Conservation (phyloP, 2,113 vertebrate species). For the Vulpes ferrilata region DNA sequence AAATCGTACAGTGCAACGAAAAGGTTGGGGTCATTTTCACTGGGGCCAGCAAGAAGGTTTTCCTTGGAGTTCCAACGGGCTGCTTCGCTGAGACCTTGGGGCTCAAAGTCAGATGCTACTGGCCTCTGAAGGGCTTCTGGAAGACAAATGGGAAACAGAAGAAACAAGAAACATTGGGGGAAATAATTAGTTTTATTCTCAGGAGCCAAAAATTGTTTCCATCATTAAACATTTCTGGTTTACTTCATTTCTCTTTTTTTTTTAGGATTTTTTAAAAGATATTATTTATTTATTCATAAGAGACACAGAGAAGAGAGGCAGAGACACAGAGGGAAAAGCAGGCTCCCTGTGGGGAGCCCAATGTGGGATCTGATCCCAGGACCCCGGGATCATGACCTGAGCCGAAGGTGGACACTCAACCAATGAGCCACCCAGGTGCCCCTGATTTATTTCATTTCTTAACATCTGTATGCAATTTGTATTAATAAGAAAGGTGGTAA, state of each 20-base stretch:
- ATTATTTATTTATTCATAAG: too few relatives aligned
- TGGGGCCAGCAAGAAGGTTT: constrained; percentile 96
- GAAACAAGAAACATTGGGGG: background rate
- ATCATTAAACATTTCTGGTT: background rate
- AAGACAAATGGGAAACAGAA: constrained; percentile 56
- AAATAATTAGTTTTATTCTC: constrained; percentile 56
- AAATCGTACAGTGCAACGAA: constrained; percentile 99
- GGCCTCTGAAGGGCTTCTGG: constrained; percentile 98
- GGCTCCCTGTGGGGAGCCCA: too few relatives aligned
- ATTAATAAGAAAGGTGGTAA: background rate
- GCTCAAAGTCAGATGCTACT: constrained; percentile 93
- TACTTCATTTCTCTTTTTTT: constrained; percentile 43
- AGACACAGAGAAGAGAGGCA: too few relatives aligned
- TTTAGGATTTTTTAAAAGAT: too few relatives aligned
- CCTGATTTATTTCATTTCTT: constrained; percentile 50
- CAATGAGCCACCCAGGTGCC: too few relatives aligned
- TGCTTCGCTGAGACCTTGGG: constrained; percentile 95
- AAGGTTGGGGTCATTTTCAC: constrained; percentile 99
- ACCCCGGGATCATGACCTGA: too few relatives aligned
- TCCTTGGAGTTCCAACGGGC: constrained; percentile 99
- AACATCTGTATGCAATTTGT: background rate
- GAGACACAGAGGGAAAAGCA: too few relatives aligned
- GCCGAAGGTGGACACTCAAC: too few relatives aligned
- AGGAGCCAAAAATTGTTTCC: constrained; percentile 69
- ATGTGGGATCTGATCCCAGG: too few relatives aligned